These are phyloP conservation scores for Drosophila helvetica DNA, from an alignment of 2,888 invertebrate species.

Conservation along the genomic window DNA sequence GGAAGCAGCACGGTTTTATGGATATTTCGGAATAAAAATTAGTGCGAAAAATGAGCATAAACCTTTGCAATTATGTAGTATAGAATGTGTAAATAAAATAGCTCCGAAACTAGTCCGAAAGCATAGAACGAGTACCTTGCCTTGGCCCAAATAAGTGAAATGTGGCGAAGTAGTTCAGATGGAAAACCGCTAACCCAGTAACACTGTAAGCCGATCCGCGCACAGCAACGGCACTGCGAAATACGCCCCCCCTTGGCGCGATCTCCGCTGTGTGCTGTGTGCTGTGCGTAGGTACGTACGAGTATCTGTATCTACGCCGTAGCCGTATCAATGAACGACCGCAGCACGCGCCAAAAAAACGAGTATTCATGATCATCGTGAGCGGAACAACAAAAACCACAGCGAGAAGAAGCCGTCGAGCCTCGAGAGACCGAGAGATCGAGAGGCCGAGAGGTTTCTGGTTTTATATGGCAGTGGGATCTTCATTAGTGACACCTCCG, in stretches of 20 bases:
- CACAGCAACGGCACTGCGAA: conserved; percentile 8
- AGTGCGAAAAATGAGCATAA: too few relatives aligned
- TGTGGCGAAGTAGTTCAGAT: background rate
- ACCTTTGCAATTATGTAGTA: background rate
- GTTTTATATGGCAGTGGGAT: conserved; percentile 42
- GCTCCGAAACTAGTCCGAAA: background rate
- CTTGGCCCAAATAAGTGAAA: background rate
- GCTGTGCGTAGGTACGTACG: conserved; percentile 1
- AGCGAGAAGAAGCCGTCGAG: background rate
- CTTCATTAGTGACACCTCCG: conserved; percentile 23
- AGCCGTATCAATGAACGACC: conserved; percentile 47
- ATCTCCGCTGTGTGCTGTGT: conserved; percentile 10
- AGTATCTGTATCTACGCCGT: conserved; percentile 11
- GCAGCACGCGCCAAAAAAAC: conserved; percentile 61
- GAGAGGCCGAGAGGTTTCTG: conserved; percentile 51
- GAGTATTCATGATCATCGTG: conserved; percentile 34
- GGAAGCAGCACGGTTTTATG: too few relatives aligned
- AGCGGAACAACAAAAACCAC: background rate
- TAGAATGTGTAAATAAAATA: background rate
- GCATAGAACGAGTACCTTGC: background rate
- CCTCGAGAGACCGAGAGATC: background rate
- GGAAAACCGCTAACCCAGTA: conserved; percentile 2
- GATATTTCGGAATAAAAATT: background rate
- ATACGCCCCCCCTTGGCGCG: conserved; percentile 58
- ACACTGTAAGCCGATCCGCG: conserved; percentile 44